Evolutionary conservation across 2,113 vertebrate genomes (phyloP), one percentile per base, ranked within the genome.

Genomic region (Gnathonemus echidnorhynchus): DNA sequence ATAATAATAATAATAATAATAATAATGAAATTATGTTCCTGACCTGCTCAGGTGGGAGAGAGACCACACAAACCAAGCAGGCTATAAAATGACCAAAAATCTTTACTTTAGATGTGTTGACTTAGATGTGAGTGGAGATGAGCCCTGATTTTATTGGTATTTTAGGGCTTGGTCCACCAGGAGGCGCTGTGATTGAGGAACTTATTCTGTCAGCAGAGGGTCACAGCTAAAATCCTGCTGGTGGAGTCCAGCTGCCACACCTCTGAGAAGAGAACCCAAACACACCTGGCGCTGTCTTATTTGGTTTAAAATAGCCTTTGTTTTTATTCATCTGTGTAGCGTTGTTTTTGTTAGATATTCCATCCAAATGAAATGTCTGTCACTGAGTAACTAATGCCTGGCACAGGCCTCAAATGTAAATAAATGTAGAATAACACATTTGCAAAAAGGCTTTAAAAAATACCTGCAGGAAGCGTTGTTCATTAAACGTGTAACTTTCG

Each of bases 401-500:
- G 91, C 91, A 92, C 91, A 89, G 42, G 89, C 88, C 88, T 86
- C 90, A 90, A 77, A 90, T 93, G 91, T 88, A 94, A 93, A 92
- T 93, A 89, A 92, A 93, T 91, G 88, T 92, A 91, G 91, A 93
- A 92, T 91, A 92, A 90, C 91, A 92, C 9, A 4, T 92, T 90
- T 92, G 89, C 83, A 53, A 90, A 92, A 92, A 92, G 89, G 31
- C 90, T 93, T 94, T 92, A 89, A 95, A 93, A 95, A 94, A 92
- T 92, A 89, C 93, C 94, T 95, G 90, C 24, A 91, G 93, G 94
- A 95, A 92, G 89, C 95, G 91, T 94, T 93, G 94, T 96, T 97
- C 96, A 97, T 98, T 97, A 97, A 97, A 98, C 90, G 96, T 97
- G 97, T 95, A 96, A 96, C 93, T 94, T 94, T 95, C 94, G 95